Percentiles rank a stretch among this genome's conserved stretches.
These are phyloP conservation scores for Phoebastria nigripes DNA, from an alignment of 2,797 vertebrate species.

Conservation along the genomic window DNA sequence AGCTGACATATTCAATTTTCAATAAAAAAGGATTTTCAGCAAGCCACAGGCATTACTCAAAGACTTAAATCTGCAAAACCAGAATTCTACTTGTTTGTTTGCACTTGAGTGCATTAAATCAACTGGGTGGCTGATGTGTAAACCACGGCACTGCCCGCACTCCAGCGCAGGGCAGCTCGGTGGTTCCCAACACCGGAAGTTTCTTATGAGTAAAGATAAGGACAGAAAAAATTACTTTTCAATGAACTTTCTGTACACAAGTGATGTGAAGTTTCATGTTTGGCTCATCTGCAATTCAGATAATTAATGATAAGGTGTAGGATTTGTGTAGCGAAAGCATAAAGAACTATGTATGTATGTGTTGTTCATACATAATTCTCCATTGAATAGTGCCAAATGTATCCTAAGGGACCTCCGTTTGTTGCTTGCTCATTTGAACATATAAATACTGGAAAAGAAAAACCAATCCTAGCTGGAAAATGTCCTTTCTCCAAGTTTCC, in stretches of 20 bases:
- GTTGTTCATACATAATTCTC: neutral
- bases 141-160: neutral
- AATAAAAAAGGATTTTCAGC: constrained; percentile 32
- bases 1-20: constrained; percentile 52
- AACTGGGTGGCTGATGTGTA: neutral
- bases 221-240: neutral
- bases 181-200: fast-evolving
- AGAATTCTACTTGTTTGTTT: constrained; percentile 16
- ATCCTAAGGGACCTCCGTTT: neutral
- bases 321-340: fast-evolving
- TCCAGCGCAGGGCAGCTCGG: neutral
- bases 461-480: fast-evolving
- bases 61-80: constrained; percentile 16
- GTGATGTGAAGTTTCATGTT: neutral
- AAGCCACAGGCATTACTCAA: constrained; percentile 24
- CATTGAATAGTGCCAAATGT: fast-evolving
- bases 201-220: neutral
- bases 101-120: constrained; percentile 22
- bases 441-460: neutral
- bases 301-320: neutral
- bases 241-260: neutral
- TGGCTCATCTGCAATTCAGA: neutral
- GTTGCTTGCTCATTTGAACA: neutral
- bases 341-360: neutral
- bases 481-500: neutral